Evolutionary conservation across 2,797 vertebrate genomes (phyloP).

Genomic region (Heliangelus exortis): DNA sequence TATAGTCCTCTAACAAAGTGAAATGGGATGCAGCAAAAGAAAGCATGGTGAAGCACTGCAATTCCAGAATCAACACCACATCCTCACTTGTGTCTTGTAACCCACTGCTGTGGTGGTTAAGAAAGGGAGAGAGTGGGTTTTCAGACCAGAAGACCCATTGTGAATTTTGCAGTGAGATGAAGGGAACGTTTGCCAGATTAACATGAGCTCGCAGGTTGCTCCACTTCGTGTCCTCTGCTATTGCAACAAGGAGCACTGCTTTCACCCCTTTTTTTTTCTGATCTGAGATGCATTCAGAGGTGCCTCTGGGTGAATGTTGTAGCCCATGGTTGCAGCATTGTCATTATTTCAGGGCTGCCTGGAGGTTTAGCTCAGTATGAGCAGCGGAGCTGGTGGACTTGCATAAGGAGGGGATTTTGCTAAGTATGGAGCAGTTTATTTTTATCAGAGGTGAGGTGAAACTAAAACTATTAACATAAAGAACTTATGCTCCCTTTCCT

Average conservation of each 20-base stretch:
- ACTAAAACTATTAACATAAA: conserved; percentile 46
- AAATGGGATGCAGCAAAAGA: background rate
- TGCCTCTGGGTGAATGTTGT: background rate
- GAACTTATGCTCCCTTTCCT: conserved; percentile 50
- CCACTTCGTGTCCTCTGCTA: background rate
- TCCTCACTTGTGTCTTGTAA: background rate
- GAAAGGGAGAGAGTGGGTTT: background rate
- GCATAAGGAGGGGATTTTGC: conserved; percentile 48
- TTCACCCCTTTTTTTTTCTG: background rate
- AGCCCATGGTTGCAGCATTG: conserved; percentile 33
- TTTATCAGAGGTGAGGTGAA: conserved; percentile 39
- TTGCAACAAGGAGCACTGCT: background rate
- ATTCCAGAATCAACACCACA: background rate
- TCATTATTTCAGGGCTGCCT: conserved; percentile 36
- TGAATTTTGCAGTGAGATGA: background rate
- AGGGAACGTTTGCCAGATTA: background rate
- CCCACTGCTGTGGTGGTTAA: background rate
- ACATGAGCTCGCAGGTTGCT: background rate
- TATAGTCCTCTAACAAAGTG: conserved; percentile 29
- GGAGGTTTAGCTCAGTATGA: conserved; percentile 15
- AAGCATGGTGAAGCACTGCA: background rate
- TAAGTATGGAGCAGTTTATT: conserved; percentile 60
- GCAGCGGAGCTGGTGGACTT: conserved; percentile 1
- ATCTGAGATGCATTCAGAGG: background rate
- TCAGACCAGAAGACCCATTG: background rate